Conservation (phyloP, 2,888 invertebrate species). For the Xanthia icteritia region DNA sequence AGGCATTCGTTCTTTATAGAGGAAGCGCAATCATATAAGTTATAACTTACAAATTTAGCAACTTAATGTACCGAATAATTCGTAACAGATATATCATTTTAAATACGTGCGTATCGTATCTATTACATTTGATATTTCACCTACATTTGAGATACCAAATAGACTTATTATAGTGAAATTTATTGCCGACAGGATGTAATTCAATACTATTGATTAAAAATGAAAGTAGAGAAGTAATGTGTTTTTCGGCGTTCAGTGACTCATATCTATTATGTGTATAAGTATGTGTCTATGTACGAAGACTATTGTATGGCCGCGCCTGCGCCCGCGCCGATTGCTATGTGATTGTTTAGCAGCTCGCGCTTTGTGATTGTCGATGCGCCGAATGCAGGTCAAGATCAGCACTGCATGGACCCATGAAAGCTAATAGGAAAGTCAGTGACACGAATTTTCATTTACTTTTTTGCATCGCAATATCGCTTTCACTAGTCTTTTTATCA, state of each 20-base stretch:
- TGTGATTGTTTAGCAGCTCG: conserved; percentile 52
- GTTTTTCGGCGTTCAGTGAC: conserved; percentile 44
- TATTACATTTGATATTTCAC: conserved; percentile 52
- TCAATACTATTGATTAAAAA: conserved; percentile 58
- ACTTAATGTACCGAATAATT: conserved; percentile 56
- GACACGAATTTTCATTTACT: conserved; percentile 89
- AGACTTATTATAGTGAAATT: conserved; percentile 60
- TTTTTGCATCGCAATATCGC: conserved; percentile 88
- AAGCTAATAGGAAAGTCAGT: conserved; percentile 86
- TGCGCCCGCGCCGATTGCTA: conserved; percentile 41
- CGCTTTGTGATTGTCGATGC: conserved; percentile 65
- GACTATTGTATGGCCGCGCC: conserved; percentile 37
- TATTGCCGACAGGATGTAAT: conserved; percentile 60
- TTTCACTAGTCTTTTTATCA: conserved; percentile 88
- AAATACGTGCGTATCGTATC: conserved; percentile 59
- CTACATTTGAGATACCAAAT: conserved; percentile 56
- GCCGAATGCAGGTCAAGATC: conserved; percentile 80
- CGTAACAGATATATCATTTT: conserved; percentile 59
- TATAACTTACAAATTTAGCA: conserved; percentile 67
- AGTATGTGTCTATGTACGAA: conserved; percentile 10
- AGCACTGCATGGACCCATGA: conserved; percentile 75
- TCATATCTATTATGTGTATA: conserved; percentile 27
- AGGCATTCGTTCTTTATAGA: conserved; percentile 66
- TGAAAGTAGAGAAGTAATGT: conserved; percentile 59
- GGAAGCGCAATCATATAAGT: conserved; percentile 68